Base-by-base conservation (phyloP, 92 coral and sea anemone genomes). In the Parazoanthus swiftii region DNA sequence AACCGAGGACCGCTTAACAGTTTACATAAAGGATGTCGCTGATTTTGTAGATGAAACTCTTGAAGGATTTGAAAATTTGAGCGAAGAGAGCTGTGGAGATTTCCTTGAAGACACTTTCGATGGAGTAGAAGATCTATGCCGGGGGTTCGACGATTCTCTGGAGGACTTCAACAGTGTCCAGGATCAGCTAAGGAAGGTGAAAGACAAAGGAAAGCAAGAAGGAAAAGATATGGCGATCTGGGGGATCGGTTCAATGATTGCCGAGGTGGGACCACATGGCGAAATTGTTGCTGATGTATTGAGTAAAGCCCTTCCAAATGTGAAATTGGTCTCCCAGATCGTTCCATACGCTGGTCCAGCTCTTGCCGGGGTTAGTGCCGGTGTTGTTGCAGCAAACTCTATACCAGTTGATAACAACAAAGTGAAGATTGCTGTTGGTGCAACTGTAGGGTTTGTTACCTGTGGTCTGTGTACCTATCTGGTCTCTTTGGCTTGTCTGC, bases 51-150 rank as follows among this genome's bases (percentile, higher is more conserved):
- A 59, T 20, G 73, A 81, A 58, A 81, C 73, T 59, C 51, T 81
- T 16, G 73, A 81, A 7, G 73, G 85, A 23, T 25, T 81, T 15
- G 54, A 33, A 18, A 7, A n/a, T 59, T 81, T 81, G 71, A 81
- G 71, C 35, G 73, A 81, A 37, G 85, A 81, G 25, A 81, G 54
- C 50, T 81, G 44, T 38, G 85, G 37, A 58, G 74, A 81, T 23
- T 56, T 59, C 35, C 73, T 81, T 38, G 74, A 59, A 59, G 85
- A 81, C 23, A 81, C 51, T 6, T 0, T 33, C 8, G 74, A 35
- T 15, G 85, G 50, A 56, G 54, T 81, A 10, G 73, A 81, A 56
- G 72, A 35, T 5, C 50, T 81, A 48, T 59, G 51, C 36, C 35
- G 18, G 35, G 37, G 15, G 54, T 58, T 33, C 33, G 74, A 81